Evolutionary conservation across 2,888 invertebrate genomes (phyloP), one percentile per base, ranked within the genome.

Genomic region (Stenodera caucasica): DNA sequence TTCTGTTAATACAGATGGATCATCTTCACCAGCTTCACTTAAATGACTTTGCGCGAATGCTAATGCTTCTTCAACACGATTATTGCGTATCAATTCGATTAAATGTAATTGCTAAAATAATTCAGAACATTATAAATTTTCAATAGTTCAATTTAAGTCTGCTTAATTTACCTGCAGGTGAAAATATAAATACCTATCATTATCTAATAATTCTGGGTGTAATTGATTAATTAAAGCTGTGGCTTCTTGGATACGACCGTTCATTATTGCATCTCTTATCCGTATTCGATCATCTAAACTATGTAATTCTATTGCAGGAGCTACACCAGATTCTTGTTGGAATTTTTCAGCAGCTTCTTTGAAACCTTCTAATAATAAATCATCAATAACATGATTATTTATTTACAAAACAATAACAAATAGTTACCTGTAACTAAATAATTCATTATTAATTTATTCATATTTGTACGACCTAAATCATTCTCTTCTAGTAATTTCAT

Each of bases 361-460:
- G 74, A 94, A 95, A 6, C 94, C 95, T 81, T 95, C 94, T 94
- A 49, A 9, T 65, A 64, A 9, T 76, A 15, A 26, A 7, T 23
- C 2, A 49, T n/a, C 0, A 26, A 23, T 11, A 0, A 2, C 21
- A 9, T 11, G 23, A 49, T 49, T 15, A 4, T 33, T 8, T 12
- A 53, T n/a, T 21, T 9, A 7, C 15, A 12, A 15, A 26, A n/a
- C 23, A 21, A 15, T 55, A 12, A 37, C 54, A 18, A 11, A 23
- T 21, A 62, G 76, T 80, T 81, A 95, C 96, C 96, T 82, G 96
- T 97, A 49, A 98, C 96, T 75, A 98, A 86, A 82, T 98, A 98
- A 82, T 98, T 97, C 97, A 98, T 98, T 69, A 98, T 96, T 67
- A 98, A 85, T 81, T 94, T 92, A 81, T 98, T 98, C 93, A 98